These are phyloP conservation scores for Nephrotoma guestfalica DNA, from an alignment of 2,888 invertebrate genomes.

Conservation along the genomic window DNA sequence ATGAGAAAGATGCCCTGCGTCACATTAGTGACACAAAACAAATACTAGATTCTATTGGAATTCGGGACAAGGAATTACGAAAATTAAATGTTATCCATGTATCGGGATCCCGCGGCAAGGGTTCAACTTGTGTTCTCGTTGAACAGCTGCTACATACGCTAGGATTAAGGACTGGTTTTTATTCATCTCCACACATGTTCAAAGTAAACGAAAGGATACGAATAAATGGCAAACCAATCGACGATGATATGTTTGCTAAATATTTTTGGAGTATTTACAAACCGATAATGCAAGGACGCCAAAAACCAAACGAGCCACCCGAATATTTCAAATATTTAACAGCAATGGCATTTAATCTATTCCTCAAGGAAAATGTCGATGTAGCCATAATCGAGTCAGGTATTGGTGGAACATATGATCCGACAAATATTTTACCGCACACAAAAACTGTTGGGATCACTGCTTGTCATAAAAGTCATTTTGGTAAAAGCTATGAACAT, in stretches of 20 bases:
- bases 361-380: slow-evolving; percentile 71
- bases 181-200: slow-evolving; percentile 89
- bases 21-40: slow-evolving; percentile 39
- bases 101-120: slow-evolving; percentile 94
- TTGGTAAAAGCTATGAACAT: slow-evolving; percentile 68
- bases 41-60: slow-evolving; percentile 47
- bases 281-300: slow-evolving; percentile 23
- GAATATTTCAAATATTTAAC: slow-evolving; percentile 94
- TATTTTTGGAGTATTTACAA: slow-evolving; percentile 75
- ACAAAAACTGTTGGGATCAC: slow-evolving; percentile 82
- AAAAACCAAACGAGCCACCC: slow-evolving; percentile 60
- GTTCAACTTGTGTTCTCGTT: slow-evolving; percentile 84
- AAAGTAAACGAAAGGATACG: slow-evolving; percentile 84
- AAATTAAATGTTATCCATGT: slow-evolving; percentile 81
- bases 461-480: slow-evolving; percentile 72
- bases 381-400: slow-evolving; percentile 94
- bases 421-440: slow-evolving; percentile 78
- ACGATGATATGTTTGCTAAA: slow-evolving; percentile 52
- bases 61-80: slow-evolving; percentile 49
- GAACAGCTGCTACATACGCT: slow-evolving; percentile 76
- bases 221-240: slow-evolving; percentile 68
- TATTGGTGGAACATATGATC: slow-evolving; percentile 88
- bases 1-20: neutral
- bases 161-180: slow-evolving; percentile 84
- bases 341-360: slow-evolving; percentile 77